Base-by-base conservation (phyloP, 2,113 vertebrate species). In the Phodopus roborovskii region DNA sequence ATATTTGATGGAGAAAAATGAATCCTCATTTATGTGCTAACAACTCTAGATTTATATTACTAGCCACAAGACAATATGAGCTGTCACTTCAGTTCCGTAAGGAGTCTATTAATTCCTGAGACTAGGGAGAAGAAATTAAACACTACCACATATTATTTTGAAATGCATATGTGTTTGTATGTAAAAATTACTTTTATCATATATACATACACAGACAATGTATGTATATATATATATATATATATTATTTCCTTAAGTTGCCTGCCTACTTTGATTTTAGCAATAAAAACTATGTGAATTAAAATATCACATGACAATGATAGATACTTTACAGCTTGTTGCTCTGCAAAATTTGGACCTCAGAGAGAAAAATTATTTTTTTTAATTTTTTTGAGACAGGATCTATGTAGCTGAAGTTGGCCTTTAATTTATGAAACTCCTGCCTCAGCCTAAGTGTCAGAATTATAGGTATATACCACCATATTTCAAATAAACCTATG, bases 181-280 rank as follows among this genome's bases (percentile, higher is more conserved):
- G 7, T 36, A 91, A 75, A 88, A 90, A 68, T 7, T 53, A 22
- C 0, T n/a, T 6, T 36, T 4, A 3, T 82, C 7, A 39, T 39
- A 39, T 71, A 20, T 74, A 42, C 22, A 74, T 42, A 74, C n/a
- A n/a, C n/a, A n/a, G n/a, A n/a, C n/a, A n/a, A n/a, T n/a, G n/a
- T 42, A 74, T 42, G 42, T 26, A 26, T 15, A 48, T 28, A 77
- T 13, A 36, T 68, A 79, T 70, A 36, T 89, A 82, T 66, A 7
- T 60, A 91, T 3, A 86, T n/a, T 36, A 62, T 94, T 92, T 93
- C 39, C 56, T 75, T 66, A 30, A 20, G 20, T n/a, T 87, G 66
- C 68, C 12, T 88, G 7, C 58, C 96, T n/a, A n/a, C n/a, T n/a
- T 68, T 83, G 4, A 50, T 95, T 95, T 94, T 81, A 82, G 78